These are phyloP conservation scores for Gasteruption jaculator DNA, from an alignment of 2,888 invertebrate genomes.

Conservation along the genomic window DNA sequence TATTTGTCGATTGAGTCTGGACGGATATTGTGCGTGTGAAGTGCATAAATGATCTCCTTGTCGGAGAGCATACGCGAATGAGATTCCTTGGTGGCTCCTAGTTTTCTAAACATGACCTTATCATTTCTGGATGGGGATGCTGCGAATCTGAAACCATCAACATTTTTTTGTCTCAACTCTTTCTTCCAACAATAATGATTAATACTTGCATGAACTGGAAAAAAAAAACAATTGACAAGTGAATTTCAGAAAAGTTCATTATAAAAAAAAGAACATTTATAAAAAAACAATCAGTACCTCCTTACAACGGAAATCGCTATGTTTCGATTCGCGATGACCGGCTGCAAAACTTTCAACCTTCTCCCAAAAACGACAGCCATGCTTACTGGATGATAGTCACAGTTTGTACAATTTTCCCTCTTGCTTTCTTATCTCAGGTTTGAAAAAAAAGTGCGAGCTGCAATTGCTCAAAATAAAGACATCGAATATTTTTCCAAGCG, in stretches of 20 bases:
- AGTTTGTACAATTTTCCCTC: too few relatives aligned
- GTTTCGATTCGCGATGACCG: slow-evolving; percentile 37
- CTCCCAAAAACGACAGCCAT: slow-evolving; percentile 46
- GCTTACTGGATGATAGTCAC: slow-evolving; percentile 41
- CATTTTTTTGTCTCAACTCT: too few relatives aligned
- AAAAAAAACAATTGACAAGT: too few relatives aligned
- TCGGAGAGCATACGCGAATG: slow-evolving; percentile 96
- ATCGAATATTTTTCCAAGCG: too few relatives aligned
- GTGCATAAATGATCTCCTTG: slow-evolving; percentile 91
- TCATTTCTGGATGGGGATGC: slow-evolving; percentile 38
- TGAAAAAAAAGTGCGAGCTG: too few relatives aligned
- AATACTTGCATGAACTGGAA: background rate
- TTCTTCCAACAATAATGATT: too few relatives aligned
- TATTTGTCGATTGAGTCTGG: slow-evolving; percentile 85
- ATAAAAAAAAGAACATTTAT: slow-evolving; percentile 9
- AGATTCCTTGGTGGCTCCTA: slow-evolving; percentile 92
- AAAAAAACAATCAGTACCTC: slow-evolving; percentile 28
- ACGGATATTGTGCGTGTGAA: slow-evolving; percentile 92
- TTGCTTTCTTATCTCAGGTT: too few relatives aligned
- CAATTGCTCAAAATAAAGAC: too few relatives aligned
- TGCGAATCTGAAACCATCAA: too few relatives aligned
- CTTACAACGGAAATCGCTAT: slow-evolving; percentile 28
- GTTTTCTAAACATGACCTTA: slow-evolving; percentile 83
- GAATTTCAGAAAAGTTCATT: too few relatives aligned
- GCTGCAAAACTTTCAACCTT: slow-evolving; percentile 34